Conservation (phyloP, 2,888 invertebrate genomes). For the Ectemnius lituratus region DNA sequence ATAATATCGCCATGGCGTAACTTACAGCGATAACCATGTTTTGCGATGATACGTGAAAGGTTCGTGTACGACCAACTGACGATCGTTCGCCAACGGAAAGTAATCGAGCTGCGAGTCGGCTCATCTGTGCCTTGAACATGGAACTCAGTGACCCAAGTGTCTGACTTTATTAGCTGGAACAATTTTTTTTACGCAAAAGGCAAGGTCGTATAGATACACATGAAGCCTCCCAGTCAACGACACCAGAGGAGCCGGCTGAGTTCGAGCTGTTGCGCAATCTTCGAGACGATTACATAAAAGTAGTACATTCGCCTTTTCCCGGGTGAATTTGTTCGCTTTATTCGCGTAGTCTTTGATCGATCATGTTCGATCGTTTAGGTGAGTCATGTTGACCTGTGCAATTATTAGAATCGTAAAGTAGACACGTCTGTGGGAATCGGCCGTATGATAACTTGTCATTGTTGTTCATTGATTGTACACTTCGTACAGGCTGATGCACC, state of each 20-base stretch:
- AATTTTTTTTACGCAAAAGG: no score
- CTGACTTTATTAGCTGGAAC: neutral
- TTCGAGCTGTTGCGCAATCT: conserved; percentile 33
- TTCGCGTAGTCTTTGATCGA: conserved; percentile 21
- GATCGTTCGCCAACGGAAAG: conserved; percentile 59
- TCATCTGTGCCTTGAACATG: conserved; percentile 60
- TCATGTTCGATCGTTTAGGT: neutral
- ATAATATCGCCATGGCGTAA: conserved; percentile 28
- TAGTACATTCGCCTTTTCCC: neutral
- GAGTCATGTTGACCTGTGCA: neutral
- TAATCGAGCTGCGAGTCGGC: conserved; percentile 61
- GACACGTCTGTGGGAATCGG: neutral
- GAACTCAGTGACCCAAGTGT: conserved; percentile 20
- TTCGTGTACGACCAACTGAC: conserved; percentile 59
- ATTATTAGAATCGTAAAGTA: conserved; percentile 16
- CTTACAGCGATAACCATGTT: conserved; percentile 75
- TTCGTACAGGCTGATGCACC: no score
- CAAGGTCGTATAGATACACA: neutral
- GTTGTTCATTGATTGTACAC: no score
- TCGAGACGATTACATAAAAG: conserved; percentile 34
- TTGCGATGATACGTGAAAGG: conserved; percentile 64
- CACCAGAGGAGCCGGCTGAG: neutral
- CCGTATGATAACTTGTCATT: no score
- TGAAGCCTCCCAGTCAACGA: neutral
- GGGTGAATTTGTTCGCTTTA: conserved; percentile 3